A percentile compares a stretch with the other conserved stretches of the same genome.
These are phyloP conservation scores for Eucera pruinosa DNA, from an alignment of 2,888 invertebrate species.

Conservation along the genomic window DNA sequence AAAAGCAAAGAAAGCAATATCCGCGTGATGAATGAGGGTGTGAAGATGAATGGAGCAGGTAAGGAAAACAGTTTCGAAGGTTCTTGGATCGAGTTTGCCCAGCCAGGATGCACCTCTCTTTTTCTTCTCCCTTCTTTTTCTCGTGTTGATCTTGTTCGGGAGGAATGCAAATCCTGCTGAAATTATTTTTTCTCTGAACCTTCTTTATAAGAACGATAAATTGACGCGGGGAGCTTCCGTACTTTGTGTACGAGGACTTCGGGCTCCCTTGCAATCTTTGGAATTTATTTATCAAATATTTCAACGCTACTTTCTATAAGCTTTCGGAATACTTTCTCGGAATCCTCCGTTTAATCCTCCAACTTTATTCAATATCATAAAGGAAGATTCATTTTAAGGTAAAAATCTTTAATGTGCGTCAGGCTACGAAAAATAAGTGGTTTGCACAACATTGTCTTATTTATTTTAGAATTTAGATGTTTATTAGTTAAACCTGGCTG, in stretches of 20 bases:
- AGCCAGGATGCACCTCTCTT: neutral
- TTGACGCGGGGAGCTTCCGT: constrained; percentile 5
- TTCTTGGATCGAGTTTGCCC: neutral
- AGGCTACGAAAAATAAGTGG: no score
- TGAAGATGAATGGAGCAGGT: neutral
- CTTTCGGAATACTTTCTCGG: neutral
- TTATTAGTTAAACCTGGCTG: no score
- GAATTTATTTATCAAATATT: constrained; percentile 30
- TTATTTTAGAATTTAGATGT: no score
- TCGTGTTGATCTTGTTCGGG: neutral
- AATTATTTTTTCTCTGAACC: constrained; percentile 32
- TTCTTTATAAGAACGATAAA: constrained; percentile 32
- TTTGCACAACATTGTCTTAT: no score
- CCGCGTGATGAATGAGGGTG: neutral
- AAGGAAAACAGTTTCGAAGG: neutral
- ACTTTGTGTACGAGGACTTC: neutral
- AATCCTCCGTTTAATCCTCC: neutral
- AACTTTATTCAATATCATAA: neutral
- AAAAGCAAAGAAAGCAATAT: neutral
- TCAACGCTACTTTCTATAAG: neutral
- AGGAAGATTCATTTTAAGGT: neutral
- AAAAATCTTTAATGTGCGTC: no score
- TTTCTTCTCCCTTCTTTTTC: neutral
- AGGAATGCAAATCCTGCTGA: constrained; percentile 14
- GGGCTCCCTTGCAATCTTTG: neutral